Evolutionary conservation across 1,140 invertebrate species (phyloP), one percentile per base, ranked within the genome.

Genomic region (Drosophila kanapiae): DNA sequence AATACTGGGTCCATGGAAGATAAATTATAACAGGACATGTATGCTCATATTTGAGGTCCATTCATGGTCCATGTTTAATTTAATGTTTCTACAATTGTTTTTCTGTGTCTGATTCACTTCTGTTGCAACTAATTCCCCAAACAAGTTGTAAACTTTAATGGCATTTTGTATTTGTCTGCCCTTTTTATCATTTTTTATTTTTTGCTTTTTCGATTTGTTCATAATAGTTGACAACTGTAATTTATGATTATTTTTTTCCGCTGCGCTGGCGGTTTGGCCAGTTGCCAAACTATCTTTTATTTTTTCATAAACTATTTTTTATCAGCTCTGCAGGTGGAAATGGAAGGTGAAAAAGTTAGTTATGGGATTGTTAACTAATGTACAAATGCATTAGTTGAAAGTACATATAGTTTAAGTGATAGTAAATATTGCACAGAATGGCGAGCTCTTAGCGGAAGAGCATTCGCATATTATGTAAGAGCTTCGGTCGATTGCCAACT

Each of bases 231-330:
- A 82, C 59, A 87, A 87, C 70, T 57, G 71, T 87, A 86, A 86
- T 86, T 86, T 88, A 86, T 86, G 74, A 83, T 80, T 79, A 74
- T 83, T 79, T 82, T 85, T 85, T 75, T 27, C 9, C 13, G 58
- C 62, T 69, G 70, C 42, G 33, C 63, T 54, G 47, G 71, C 59
- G 58, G 57, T 82, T 82, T 82, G 80, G 74, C 83, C 75, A 68
- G 74, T 53, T 76, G 75, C 84, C 80, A 87, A 87, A 75, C 57
- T 51, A 51, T 47, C 57, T 18, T 48, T 74, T 49, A 10, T 14
- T 3, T 8, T 75, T 56, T n/a, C 16, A 33, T 42, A 63, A 40
- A n/a, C 27, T 18, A 64, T 58, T 43, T 70, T 61, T 67, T 84
- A 81, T 81, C 67, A 75, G 63, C 45, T 49, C 33, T 62, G 58